Conservation (phyloP, 2,888 invertebrate genomes). For the Archips crataeganus region DNA sequence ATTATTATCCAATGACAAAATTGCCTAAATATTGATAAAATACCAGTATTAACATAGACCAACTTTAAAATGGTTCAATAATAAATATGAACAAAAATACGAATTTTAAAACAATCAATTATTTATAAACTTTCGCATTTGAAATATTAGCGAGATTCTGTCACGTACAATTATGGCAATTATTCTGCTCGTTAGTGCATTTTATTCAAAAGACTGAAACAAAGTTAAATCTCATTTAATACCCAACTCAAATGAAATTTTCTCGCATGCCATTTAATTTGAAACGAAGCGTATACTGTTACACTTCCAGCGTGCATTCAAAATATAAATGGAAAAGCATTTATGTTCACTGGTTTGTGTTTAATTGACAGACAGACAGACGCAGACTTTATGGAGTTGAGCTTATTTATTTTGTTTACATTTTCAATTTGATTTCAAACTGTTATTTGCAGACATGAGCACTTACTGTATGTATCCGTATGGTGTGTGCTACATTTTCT, state of each 20-base stretch:
- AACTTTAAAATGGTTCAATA: too few species aligned
- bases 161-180: neutral
- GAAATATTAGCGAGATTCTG: neutral
- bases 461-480: too few species aligned
- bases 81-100: too few species aligned
- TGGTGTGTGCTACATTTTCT: too few species aligned
- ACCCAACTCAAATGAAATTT: constrained; percentile 1
- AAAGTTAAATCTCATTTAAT: neutral
- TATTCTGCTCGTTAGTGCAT: neutral
- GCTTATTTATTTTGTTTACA: constrained; percentile 1
- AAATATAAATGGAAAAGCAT: constrained; percentile 22
- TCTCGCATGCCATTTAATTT: constrained; percentile 16
- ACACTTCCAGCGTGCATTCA: neutral
- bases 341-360: constrained; percentile 28
- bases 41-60: too few species aligned
- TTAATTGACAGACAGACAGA: constrained; percentile 26
- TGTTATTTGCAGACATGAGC: neutral
- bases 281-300: constrained; percentile 8
- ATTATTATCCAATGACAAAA: too few species aligned
- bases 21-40: too few species aligned
- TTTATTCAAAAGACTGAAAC: constrained; percentile 6
- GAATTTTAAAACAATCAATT: too few species aligned
- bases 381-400: constrained; percentile 6
- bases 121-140: too few species aligned
- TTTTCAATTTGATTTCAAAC: neutral